Evolutionary conservation across 2,797 vertebrate genomes (phyloP), one percentile per base, ranked within the genome.

Genomic region (Steatocranus sp.): DNA sequence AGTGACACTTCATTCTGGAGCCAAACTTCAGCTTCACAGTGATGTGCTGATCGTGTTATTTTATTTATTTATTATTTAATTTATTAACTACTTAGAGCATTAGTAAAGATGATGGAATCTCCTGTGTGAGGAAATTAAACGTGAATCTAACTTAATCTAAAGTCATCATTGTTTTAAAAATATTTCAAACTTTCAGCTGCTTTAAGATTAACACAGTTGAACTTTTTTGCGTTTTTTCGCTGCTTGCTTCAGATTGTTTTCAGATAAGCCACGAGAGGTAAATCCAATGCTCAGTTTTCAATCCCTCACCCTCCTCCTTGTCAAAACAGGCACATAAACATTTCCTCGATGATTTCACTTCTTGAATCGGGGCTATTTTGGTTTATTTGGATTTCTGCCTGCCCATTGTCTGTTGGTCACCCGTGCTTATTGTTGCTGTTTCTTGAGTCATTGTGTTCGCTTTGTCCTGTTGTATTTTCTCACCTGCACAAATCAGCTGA

Each of bases 341-440:
- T 38, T 90, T 90, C 91, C 86, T 46, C 50, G 34, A 88, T 92
- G 89, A 93, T 90, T 92, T 90, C 63, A 93, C 88, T 87, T 90
- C 87, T 86, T 88, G 84, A 61, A 82, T 88, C 51, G 11, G 61
- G 23, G 80, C 83, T 92, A 91, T 91, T 94, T 92, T 32, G 3
- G 87, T 86, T 83, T 79, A 66, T 87, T 89, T 84, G 82, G 79
- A 88, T 89, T 93, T 92, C 85, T 41, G 23, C 83, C 34, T 89
- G 5, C 2, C 80, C 77, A 88, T 91, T 94, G 92, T 92, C 85
- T 77, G 61, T 66, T 43, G 83, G 84, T 91, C 88, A 85, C 56
- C 84, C 83, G 73, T 74, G 87, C 87, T 86, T 84, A 82, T 88
- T 93, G 53, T 87, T 82, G 51, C 51, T 61, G 5, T 49, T 83